These are phyloP conservation scores for Datnioides undecimradiatus DNA, from an alignment of 2,113 vertebrate species.

Conservation along the genomic window DNA sequence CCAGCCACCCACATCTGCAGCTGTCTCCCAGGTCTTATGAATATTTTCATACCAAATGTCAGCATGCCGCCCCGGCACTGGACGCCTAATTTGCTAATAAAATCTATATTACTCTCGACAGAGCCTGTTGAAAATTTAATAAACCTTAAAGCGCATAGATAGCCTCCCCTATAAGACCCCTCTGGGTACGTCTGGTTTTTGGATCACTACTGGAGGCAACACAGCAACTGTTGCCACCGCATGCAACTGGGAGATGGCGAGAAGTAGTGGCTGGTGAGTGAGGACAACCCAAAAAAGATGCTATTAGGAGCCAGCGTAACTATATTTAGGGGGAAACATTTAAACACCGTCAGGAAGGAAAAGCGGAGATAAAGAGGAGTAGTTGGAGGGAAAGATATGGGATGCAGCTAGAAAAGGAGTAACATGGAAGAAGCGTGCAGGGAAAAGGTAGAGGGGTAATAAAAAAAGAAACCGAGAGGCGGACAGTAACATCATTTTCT, in stretches of 20 bases:
- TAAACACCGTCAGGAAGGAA: background rate
- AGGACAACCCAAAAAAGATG: background rate
- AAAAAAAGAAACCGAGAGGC: constrained; percentile 52
- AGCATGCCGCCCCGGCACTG: constrained; percentile 15
- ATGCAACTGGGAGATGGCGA: background rate
- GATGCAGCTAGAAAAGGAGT: background rate
- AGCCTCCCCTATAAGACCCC: background rate
- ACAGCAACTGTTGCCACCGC: background rate
- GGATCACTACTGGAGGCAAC: background rate
- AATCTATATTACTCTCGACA: constrained; percentile 32
- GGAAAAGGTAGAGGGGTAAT: background rate
- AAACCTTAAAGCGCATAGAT: constrained; percentile 13
- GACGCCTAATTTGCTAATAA: constrained; percentile 40
- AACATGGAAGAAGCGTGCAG: background rate
- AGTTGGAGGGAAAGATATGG: background rate
- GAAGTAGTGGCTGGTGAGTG: background rate
- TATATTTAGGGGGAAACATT: background rate
- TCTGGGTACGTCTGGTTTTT: background rate
- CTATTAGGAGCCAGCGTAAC: background rate
- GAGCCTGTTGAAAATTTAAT: constrained; percentile 18
- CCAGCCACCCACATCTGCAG: constrained; percentile 45
- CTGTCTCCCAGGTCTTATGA: constrained; percentile 33
- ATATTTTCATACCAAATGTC: constrained; percentile 52
- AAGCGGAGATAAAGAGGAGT: background rate
- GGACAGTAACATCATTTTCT: constrained; percentile 55